Evolutionary conservation across 2,113 vertebrate species (phyloP).

Genomic region (Sceloporus undulatus): DNA sequence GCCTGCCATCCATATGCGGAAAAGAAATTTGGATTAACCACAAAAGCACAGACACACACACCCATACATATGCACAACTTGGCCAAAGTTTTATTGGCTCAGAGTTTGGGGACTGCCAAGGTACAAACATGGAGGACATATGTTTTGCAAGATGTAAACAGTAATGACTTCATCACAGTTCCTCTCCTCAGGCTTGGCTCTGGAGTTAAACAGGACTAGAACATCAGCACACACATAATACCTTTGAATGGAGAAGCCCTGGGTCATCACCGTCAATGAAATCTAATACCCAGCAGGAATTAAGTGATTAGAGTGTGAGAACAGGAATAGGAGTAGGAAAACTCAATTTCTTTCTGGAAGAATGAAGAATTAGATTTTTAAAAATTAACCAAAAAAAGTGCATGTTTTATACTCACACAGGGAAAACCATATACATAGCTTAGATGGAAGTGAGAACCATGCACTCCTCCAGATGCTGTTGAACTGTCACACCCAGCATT

Average conservation of each 20-base stretch:
- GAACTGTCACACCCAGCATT: too few relatives aligned
- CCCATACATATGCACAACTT: conserved; percentile 56
- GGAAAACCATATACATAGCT: background rate
- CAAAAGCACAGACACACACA: conserved; percentile 52
- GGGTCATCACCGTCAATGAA: conserved; percentile 44
- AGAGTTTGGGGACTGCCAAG: conserved; percentile 62
- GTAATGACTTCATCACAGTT: conserved; percentile 67
- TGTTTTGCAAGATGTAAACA: conserved; percentile 69
- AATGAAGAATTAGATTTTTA: background rate
- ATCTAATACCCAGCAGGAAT: conserved; percentile 1
- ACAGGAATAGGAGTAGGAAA: background rate
- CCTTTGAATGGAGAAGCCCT: conserved; percentile 48
- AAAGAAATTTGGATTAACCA: conserved; percentile 73
- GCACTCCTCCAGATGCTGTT: too few relatives aligned
- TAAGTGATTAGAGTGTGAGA: background rate
- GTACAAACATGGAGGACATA: conserved; percentile 69
- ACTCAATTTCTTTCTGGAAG: background rate
- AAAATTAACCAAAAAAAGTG: background rate
- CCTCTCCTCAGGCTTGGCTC: conserved; percentile 61
- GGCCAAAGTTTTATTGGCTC: conserved; percentile 59
- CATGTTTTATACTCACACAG: background rate
- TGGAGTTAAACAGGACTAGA: conserved; percentile 54
- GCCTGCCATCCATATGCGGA: conserved; percentile 69
- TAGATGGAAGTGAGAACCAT: too few relatives aligned
- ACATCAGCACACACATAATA: too few relatives aligned